Conservation (phyloP, 2,888 invertebrate genomes). For the Ophion slaviceki region DNA sequence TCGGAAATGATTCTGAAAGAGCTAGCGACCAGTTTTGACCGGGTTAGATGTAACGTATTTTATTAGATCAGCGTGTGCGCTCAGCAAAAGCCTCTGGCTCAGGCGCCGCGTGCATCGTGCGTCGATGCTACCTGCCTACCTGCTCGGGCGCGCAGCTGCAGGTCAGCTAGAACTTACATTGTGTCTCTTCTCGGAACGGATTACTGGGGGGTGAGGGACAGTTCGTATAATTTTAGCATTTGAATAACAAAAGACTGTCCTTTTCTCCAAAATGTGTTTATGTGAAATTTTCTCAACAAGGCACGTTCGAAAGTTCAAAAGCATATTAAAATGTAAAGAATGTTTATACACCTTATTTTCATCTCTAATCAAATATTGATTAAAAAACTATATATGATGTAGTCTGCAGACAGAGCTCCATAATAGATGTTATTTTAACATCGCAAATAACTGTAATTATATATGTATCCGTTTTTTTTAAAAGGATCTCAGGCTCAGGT, state of each 20-base stretch:
- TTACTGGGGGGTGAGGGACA: conserved; percentile 8
- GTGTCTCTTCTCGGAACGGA: neutral
- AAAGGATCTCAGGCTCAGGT: too few relatives aligned
- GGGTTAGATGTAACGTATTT: conserved; percentile 8
- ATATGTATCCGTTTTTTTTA: too few relatives aligned
- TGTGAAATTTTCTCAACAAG: too few relatives aligned
- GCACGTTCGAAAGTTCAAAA: too few relatives aligned
- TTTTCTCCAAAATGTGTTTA: neutral
- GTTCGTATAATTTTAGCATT: neutral
- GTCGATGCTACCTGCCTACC: conserved; percentile 3
- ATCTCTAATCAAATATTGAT: too few relatives aligned
- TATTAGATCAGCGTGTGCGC: conserved; percentile 16
- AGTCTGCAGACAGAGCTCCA: too few relatives aligned
- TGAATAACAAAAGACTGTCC: conserved; percentile 1
- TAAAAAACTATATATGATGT: too few relatives aligned
- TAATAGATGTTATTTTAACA: too few relatives aligned
- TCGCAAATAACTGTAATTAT: too few relatives aligned
- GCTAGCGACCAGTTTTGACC: neutral
- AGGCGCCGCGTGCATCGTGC: conserved; percentile 1
- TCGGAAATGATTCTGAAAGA: conserved; percentile 1
- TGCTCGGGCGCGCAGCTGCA: conserved; percentile 9
- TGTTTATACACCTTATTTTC: too few relatives aligned
- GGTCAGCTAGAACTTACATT: neutral
- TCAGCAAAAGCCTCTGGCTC: conserved; percentile 8
- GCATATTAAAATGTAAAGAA: too few relatives aligned